phyloP scores from a whole-genome alignment of 2,888 invertebrate genomes.

The Chirona hameri region DNA sequence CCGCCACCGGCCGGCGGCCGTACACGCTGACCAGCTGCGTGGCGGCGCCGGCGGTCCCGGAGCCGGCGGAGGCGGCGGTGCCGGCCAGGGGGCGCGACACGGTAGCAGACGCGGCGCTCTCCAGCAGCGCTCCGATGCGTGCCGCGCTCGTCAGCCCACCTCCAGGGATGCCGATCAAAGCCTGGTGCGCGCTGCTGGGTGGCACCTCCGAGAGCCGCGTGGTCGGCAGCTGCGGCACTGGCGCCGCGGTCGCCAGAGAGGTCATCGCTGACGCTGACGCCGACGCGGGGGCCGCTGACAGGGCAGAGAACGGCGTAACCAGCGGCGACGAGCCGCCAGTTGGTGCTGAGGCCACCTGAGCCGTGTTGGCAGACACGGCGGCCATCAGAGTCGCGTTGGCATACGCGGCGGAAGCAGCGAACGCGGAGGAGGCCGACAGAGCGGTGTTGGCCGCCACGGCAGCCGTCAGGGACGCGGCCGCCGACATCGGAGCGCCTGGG shows the following conservation, averaged over 20 bases:
- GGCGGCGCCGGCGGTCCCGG: slow-evolving; percentile 10
- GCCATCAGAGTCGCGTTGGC: background rate
- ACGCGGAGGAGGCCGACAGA: background rate
- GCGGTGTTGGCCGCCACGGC: background rate
- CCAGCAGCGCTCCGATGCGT: background rate
- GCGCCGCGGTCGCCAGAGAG: slow-evolving; percentile 30
- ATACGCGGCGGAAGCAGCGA: background rate
- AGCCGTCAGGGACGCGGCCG: background rate
- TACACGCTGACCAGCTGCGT: slow-evolving; percentile 31
- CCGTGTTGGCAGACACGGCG: background rate
- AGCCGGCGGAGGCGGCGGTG: slow-evolving; percentile 13
- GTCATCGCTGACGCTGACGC: slow-evolving; percentile 32
- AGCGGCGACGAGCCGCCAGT: background rate
- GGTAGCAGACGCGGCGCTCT: slow-evolving; percentile 33
- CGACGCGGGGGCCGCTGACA: slow-evolving; percentile 30
- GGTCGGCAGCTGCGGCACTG: slow-evolving; percentile 36
- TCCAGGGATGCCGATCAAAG: slow-evolving; percentile 45
- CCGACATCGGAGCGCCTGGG: background rate
- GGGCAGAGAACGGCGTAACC: slow-evolving; percentile 31
- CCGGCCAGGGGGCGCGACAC: slow-evolving; percentile 33
- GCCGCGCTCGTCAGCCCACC: slow-evolving; percentile 36
- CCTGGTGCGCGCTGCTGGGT: slow-evolving; percentile 46
- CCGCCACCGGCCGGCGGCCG: slow-evolving; percentile 28
- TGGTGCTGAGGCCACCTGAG: background rate
- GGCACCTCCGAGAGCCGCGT: slow-evolving; percentile 43